Conservation (phyloP, 2,888 invertebrate species). For the Drosophila koepferae region DNA sequence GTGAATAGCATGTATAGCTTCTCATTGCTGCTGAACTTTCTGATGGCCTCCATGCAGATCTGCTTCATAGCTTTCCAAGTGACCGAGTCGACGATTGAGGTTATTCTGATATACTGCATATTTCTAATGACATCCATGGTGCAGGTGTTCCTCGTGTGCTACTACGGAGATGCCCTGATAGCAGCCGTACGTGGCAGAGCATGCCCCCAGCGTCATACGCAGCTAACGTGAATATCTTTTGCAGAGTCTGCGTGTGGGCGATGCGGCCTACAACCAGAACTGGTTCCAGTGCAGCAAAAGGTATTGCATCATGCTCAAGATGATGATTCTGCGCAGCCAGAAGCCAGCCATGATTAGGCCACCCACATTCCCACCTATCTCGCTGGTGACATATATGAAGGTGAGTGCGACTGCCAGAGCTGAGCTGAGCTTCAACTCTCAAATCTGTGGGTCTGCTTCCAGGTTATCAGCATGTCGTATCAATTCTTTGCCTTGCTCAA, state of each 20-base stretch:
- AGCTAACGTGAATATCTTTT: not conserved
- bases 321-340: constrained; percentile 79
- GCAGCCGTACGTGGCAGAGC: constrained; percentile 61
- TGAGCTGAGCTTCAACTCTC: not conserved
- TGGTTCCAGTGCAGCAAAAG: constrained; percentile 74
- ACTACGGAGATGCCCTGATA: constrained; percentile 79
- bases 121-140: constrained; percentile 78
- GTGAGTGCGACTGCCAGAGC: constrained; percentile 32
- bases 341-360: constrained; percentile 76
- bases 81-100: constrained; percentile 73
- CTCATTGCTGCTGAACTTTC: constrained; percentile 81
- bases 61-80: constrained; percentile 83
- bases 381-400: constrained; percentile 80
- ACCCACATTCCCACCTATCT: constrained; percentile 81
- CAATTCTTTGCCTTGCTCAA: constrained; percentile 77
- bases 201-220: not conserved
- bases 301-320: constrained; percentile 68
- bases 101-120: constrained; percentile 75
- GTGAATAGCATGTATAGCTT: constrained; percentile 68
- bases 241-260: constrained; percentile 76
- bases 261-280: constrained; percentile 79
- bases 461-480: constrained; percentile 81
- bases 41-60: constrained; percentile 81
- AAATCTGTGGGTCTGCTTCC: not conserved
- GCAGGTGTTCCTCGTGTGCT: constrained; percentile 82